Evolutionary conservation across 2,888 invertebrate species (phyloP), one percentile per base, ranked within the genome.

Genomic region (Rhagonycha fulva): DNA sequence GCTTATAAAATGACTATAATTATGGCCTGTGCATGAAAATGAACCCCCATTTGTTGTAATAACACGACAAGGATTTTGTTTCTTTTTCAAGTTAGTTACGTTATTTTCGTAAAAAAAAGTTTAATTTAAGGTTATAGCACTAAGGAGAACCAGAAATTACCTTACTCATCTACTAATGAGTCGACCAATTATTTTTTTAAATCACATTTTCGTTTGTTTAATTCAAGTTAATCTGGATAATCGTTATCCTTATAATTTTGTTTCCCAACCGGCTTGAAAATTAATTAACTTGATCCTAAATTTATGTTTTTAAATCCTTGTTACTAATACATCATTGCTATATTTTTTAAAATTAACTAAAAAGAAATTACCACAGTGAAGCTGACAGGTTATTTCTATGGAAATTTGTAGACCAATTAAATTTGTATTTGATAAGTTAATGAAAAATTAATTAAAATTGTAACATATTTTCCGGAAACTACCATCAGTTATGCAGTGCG

Each of bases 311-410:
- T 47, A 47, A 47, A 47, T 47, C 47, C 47, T n/a, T 47, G n/a
- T 47, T n/a, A n/a, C 47, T 47, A 47, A 47, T 47, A 47, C 47
- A 47, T 47, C 47, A 47, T n/a, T n/a, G n/a, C n/a, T 2, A 47
- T 47, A n/a, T 47, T n/a, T 47, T 47, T 47, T n/a, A 47, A 47
- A 47, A 19, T 19, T 19, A 19, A 19, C 19, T 19, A 19, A 19
- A 19, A 19, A 19, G 19, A 19, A 19, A 19, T 19, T 19, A 66
- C n/a, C 63, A 24, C 24, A 66, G 23, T 24, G 24, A 14, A 26
- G 12, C 26, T 66, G 63, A 66, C 63, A 26, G 23, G 63, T 66
- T 66, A 66, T 66, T 66, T 66, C 63, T 66, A 66, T 66, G 63
- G 23, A 66, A 66, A 66, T 66, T 66, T 66, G 63, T n/a, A 47